These are phyloP conservation scores for Percina caprodes DNA, from an alignment of 2,113 vertebrate species.

Conservation along the genomic window DNA sequence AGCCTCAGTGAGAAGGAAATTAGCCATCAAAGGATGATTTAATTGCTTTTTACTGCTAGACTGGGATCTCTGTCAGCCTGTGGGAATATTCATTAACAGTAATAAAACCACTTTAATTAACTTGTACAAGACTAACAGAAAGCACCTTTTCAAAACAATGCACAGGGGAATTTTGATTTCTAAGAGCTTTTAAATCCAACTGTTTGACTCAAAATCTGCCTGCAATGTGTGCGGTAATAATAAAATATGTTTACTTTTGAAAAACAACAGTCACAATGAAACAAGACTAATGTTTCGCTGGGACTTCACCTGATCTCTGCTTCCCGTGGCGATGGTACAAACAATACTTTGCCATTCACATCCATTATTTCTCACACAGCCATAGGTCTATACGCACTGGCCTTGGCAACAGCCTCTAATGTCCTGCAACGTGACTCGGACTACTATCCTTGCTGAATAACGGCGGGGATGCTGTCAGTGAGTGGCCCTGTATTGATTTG, in stretches of 20 bases:
- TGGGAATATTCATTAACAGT: constrained; percentile 21
- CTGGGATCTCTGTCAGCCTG: constrained; percentile 9
- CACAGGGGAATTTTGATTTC: background rate
- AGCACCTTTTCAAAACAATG: background rate
- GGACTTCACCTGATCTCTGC: background rate
- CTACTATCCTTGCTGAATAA: background rate
- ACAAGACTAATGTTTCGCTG: background rate
- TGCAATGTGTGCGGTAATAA: background rate
- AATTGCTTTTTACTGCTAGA: constrained; percentile 32
- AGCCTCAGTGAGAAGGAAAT: constrained; percentile 3
- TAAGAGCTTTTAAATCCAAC: background rate
- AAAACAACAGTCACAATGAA: background rate
- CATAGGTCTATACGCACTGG: background rate
- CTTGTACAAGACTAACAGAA: background rate
- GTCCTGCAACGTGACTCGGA: background rate
- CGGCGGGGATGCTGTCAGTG: background rate
- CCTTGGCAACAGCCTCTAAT: constrained; percentile 6
- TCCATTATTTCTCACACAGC: background rate
- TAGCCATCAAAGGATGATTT: constrained; percentile 9
- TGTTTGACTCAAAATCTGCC: background rate
- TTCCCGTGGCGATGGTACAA: background rate
- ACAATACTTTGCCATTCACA: background rate
- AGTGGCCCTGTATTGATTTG: background rate
- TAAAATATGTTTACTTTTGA: background rate
- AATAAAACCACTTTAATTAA: constrained; percentile 35